A percentile compares a stretch with the other conserved stretches of the same genome.
Evolutionary conservation across 2,797 vertebrate genomes (phyloP).

Genomic region (Oreochromis grahami): DNA sequence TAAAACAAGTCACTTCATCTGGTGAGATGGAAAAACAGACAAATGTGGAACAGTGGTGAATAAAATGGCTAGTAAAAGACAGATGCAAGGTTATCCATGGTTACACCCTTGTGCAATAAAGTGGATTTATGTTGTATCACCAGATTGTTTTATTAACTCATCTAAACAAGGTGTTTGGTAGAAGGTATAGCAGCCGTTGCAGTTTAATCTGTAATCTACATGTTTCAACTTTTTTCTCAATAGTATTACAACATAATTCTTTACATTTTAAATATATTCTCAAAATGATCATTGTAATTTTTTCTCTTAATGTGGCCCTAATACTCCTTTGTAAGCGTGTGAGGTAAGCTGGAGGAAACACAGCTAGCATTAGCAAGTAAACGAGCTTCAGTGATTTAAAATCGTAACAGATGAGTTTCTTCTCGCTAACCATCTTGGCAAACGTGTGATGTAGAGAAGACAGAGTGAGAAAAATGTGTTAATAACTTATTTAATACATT

Average conservation of each 20-base stretch:
- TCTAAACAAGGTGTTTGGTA: not conserved
- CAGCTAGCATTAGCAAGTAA: not conserved
- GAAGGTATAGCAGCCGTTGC: not conserved
- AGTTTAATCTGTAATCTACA: not conserved
- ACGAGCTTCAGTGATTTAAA: not conserved
- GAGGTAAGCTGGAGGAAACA: not conserved
- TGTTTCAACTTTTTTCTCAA: not conserved
- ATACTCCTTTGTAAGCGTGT: not conserved
- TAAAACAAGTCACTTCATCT: not conserved
- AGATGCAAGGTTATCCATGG: not conserved
- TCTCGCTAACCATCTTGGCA: not conserved
- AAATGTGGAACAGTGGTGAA: not conserved
- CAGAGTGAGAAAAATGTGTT: not conserved
- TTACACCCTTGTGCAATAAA: not conserved
- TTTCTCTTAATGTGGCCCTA: not conserved
- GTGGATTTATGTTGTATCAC: not conserved
- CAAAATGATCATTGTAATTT: not conserved
- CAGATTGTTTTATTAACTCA: not conserved
- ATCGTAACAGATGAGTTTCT: not conserved
- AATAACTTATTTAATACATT: not conserved
- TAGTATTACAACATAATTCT: not conserved
- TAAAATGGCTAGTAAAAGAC: not conserved
- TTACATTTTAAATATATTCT: not conserved
- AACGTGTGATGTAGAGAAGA: not conserved
- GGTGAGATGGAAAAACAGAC: not conserved